Conservation (phyloP, 1,140 invertebrate species). For the Drosophila subpulchrella region DNA sequence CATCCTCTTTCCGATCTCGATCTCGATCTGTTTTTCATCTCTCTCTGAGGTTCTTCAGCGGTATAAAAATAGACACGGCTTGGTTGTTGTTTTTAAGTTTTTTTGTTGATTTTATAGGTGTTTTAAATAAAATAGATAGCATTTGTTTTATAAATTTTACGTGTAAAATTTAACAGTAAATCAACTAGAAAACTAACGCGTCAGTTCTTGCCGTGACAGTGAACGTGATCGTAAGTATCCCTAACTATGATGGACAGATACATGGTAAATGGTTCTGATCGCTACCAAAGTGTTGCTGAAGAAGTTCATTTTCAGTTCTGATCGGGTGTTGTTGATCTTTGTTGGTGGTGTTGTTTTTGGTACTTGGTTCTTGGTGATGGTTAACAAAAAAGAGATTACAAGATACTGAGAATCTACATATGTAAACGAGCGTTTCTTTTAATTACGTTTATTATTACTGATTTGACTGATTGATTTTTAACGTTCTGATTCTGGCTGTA, state of each 20-base stretch:
- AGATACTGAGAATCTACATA: slow-evolving; percentile 81
- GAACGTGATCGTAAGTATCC: slow-evolving; percentile 60
- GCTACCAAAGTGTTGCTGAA: slow-evolving; percentile 74
- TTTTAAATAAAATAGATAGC: slow-evolving; percentile 77
- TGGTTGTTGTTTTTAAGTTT: slow-evolving; percentile 53
- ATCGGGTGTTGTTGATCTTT: slow-evolving; percentile 32
- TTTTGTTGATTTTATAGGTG: slow-evolving; percentile 64
- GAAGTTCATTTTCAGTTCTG: slow-evolving; percentile 52
- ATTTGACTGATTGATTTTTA: slow-evolving; percentile 76
- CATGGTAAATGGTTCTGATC: slow-evolving; percentile 51
- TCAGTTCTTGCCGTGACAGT: slow-evolving; percentile 74
- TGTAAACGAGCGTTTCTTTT: slow-evolving; percentile 83
- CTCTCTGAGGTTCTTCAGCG: slow-evolving; percentile 57
- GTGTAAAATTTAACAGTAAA: slow-evolving; percentile 83
- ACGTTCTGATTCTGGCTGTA: slow-evolving; percentile 62
- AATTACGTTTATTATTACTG: slow-evolving; percentile 83
- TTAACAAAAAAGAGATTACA: slow-evolving; percentile 79
- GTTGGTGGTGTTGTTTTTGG: slow-evolving; percentile 27
- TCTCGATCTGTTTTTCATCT: slow-evolving; percentile 29
- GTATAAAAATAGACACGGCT: slow-evolving; percentile 67
- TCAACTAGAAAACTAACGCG: slow-evolving; percentile 80
- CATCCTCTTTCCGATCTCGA: slow-evolving; percentile 8
- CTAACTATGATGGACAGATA: slow-evolving; percentile 70
- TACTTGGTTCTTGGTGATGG: slow-evolving; percentile 32
- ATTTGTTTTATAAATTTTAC: slow-evolving; percentile 79